Evolutionary conservation across 2,888 invertebrate genomes (phyloP).

Genomic region (Phaonia tiefii): DNA sequence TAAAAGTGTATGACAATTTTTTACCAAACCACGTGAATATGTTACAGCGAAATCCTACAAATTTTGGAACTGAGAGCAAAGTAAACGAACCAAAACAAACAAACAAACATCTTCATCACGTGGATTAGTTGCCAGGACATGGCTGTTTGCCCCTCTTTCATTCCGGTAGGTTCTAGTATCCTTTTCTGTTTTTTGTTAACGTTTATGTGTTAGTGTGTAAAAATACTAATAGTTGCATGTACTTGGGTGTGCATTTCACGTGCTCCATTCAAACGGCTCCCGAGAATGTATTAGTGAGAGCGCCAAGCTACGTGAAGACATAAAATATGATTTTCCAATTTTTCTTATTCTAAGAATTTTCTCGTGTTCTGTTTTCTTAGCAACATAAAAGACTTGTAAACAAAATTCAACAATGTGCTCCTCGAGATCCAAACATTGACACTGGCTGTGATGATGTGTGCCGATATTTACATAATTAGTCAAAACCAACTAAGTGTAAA

Average conservation of each 20-base stretch:
- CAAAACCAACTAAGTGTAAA: too few relatives aligned
- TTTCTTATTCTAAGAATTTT: constrained; percentile 12
- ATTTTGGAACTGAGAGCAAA: constrained; percentile 53
- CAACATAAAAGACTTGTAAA: constrained; percentile 51
- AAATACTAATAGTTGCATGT: constrained; percentile 7
- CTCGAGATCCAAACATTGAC: constrained; percentile 18
- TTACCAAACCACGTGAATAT: background rate
- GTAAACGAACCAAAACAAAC: constrained; percentile 23
- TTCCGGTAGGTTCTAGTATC: constrained; percentile 76
- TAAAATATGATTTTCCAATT: background rate
- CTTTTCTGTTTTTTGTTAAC: constrained; percentile 16
- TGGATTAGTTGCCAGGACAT: constrained; percentile 80
- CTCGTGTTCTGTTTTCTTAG: constrained; percentile 24
- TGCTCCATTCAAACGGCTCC: too few relatives aligned
- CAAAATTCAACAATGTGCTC: constrained; percentile 46
- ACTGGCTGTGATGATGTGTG: background rate
- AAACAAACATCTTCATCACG: constrained; percentile 78
- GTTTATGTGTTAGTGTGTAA: constrained; percentile 30
- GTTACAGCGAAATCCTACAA: constrained; percentile 15
- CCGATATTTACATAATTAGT: too few relatives aligned
- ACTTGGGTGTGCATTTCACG: too few relatives aligned
- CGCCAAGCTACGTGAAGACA: background rate
- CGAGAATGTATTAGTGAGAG: constrained; percentile 20
- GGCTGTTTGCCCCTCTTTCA: constrained; percentile 78
- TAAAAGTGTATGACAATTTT: too few relatives aligned